Evolutionary conservation across 2,888 invertebrate species (phyloP), one percentile per base, ranked within the genome.

Genomic region (Hartigia nigra): DNA sequence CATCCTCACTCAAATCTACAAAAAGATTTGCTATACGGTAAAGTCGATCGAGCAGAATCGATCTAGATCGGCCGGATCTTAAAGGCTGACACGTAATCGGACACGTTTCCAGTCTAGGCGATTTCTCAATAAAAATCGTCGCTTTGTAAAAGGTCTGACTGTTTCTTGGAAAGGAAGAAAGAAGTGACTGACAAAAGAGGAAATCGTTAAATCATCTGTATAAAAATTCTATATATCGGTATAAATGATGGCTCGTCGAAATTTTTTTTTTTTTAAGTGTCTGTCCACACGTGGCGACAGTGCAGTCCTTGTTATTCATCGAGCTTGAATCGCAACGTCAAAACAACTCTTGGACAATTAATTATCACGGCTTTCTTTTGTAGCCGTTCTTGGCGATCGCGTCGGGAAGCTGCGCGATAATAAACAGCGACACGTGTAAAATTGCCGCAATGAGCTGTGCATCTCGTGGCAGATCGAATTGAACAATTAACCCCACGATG

Each of bases 371-470:
- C 32, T 72, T 12, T 72, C 32, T 14, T 72, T 32, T 9, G 72
- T 14, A 3, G 72, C 72, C 31, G 31, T 32, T 31, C 31, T 31
- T 31, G 31, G 11, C 31, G 31, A 12, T 72, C 39, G 23, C 5
- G 23, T 0, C 39, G 39, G 39, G 39, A 23, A 23, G 5, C 39
- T 55, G 39, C 39, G 23, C 39, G 39, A 55, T 55, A 55, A 55
- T 55, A 55, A 55, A 5, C 9, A 14, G 31, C 72, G 72, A 72
- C 32, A 72, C 72, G 72, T 72, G 72, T 72, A 72, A 72, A 72
- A 72, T 72, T 32, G 72, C 9, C 72, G 12, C 31, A 32, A 72
- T 72, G 31, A 72, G 39, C 39, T 23, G 9, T 55, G 39, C 1
- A 23, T 55, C 39, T 55, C 39, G 39, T 9, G 23, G 39, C 39